Evolutionary conservation across 2,888 invertebrate genomes (phyloP), one percentile per base, ranked within the genome.

Genomic region (Byasa hedistus): DNA sequence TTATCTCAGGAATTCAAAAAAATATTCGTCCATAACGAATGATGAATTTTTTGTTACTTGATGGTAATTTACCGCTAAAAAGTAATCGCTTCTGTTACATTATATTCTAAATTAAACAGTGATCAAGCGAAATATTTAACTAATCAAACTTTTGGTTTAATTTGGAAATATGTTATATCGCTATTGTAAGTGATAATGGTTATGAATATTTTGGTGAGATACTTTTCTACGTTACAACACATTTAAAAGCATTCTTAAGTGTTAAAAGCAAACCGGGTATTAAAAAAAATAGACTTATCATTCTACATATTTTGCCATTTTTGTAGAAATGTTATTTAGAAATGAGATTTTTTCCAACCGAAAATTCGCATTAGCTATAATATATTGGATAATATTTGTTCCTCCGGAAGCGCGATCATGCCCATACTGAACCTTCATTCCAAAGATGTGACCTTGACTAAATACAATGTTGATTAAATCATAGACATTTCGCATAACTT

Each of bases 331-430:
- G n/a, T 48, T 48, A 48, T 19, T n/a, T 48, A n/a, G n/a, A 0
- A n/a, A 48, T 7, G 19, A 39, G 2, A 39, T 12, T 48, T 48
- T 19, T 48, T 48, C 48, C 0, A 19, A 5, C 4, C 19, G 4
- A 7, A n/a, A 48, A 3, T 48, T n/a, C n/a, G 19, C 3, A n/a
- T 19, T 48, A 5, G 54, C 55, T 55, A 23, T 63, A 57, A 21
- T 57, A 32, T 22, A 17, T 10, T 58, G 44, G 19, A 57, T 63
- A 56, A 58, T 66, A 68, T 51, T 27, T 55, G n/a, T 54, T 36
- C 23, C n/a, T 71, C 84, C 83, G 84, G 84, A 84, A 81, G 76
- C 71, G 71, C 71, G 68, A 76, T 76, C 72, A 78, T 79, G 79
- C 78, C 79, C 61, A 62, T 67, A 69, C 66, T 54, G 55, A 63